Base-by-base conservation (phyloP, 2,888 invertebrate genomes). In the Leucoma salicis region DNA sequence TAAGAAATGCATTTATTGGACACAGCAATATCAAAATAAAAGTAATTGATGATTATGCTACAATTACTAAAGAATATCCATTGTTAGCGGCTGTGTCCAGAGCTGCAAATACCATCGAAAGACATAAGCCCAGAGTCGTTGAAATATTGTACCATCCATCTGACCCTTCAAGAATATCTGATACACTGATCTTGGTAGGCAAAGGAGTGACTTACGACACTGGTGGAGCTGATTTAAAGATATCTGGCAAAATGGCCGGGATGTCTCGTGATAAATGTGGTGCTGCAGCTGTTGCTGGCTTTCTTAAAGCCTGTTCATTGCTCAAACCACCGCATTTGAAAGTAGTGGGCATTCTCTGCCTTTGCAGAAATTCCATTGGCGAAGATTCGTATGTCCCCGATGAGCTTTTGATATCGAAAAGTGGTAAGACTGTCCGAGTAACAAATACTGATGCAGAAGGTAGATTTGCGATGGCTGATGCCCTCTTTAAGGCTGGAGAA, bases 381-480 rank as follows among this genome's bases (percentile, higher is more conserved):
- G 93, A 92, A 66, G 94, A 97, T 59, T 91, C 93, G 15, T 97
- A 96, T 70, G 96, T 97, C 0, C 76, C 96, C 25, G 97, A 98
- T 82, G 97, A 98, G 78, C 91, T 97, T 37, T 90, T 97, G 39
- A 91, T 93, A 0, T 93, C 96, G 0, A 92, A 94, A 62, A 94
- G 96, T 37, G 96, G 96, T 0, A 93, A 92, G 28, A 91, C 95
- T 14, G 93, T 97, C 0, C 91, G 97, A 46, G 92, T 98, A 14
- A 94, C 94, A 4, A 97, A 98, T 73, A 97, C 97, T 0, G 97
- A 98, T 73, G 97, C 97, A 0, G 97, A 98, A 85, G 97, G 97
- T 0, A 90, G 97, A 33, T 93, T 97, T 90, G 95, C 95, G 0
- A 96, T 97, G 96, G 94, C 95, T 1, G 97, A 97, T 79, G 93